Evolutionary conservation across 2,113 vertebrate genomes (phyloP), one percentile per base, ranked within the genome.

Genomic region (Clarias macrocephalus): DNA sequence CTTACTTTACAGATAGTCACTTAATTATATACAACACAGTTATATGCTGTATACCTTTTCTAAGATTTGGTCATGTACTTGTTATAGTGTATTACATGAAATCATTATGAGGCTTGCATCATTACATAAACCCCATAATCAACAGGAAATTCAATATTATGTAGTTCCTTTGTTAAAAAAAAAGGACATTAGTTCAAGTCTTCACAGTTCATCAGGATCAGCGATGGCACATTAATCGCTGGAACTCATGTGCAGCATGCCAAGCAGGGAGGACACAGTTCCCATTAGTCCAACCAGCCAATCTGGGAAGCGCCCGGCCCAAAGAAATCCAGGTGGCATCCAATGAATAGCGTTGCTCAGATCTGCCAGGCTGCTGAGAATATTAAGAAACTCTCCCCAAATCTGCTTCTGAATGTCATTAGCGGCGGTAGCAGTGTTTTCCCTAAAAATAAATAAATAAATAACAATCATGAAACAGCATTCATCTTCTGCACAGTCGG

Each of bases 231-330:
- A 82, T 86, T 88, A 91, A 76, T 93, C 85, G 57, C 89, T 66
- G 48, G 37, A 33, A 5, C 87, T 93, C 54, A 95, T 96, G 79
- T 96, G 96, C 85, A 96, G 96, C 90, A 97, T 90, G 21, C 96
- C 95, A 79, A 97, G 96, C 81, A 99, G 83, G 12, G 98, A 99
- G 0, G 98, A 99, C 7, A 94, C 0, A 0, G 97, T 99, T 0
- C 98, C 98, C 95, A 99, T 91, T 59, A 99, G 95, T 30, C 98
- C 98, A 42, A 99, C 97, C 56, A 99, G 88, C 98, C 98, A 99
- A 0, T 90, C 91, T 4, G 98, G 97, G 89, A 97, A 97, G 4
- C 16, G 75, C 37, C 97, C 97, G 0, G 96, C 97, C 98, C 98
- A 99, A 1, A 99, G 94, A 70, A 99, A 92, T 0, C 98, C 98